Evolutionary conservation across 2,113 vertebrate genomes (phyloP).

Genomic region (Ginglymostoma cirratum): DNA sequence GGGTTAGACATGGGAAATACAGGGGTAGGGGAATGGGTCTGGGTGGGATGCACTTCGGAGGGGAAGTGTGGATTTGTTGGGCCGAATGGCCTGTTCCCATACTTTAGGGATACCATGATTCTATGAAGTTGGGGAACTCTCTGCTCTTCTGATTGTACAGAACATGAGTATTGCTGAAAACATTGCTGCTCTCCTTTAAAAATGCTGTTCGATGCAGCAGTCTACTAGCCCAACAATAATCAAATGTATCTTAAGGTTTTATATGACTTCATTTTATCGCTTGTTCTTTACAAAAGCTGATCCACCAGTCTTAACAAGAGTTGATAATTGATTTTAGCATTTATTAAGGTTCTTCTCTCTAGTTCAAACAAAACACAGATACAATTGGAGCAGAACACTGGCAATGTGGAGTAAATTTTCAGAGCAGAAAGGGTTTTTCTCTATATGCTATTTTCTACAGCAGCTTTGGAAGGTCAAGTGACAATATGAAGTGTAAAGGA

Average conservation of each 20-base stretch:
- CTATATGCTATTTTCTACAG: neutral
- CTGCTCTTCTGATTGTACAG: too few species aligned
- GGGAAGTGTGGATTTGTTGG: too few species aligned
- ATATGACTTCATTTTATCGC: too few species aligned
- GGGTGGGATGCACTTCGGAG: too few species aligned
- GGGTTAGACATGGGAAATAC: too few species aligned
- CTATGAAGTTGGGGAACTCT: too few species aligned
- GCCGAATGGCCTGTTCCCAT: too few species aligned
- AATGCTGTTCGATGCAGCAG: neutral
- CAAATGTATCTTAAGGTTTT: neutral
- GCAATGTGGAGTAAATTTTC: neutral
- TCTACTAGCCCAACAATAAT: neutral
- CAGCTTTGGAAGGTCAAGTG: slow-evolving; percentile 17
- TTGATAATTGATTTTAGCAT: neutral
- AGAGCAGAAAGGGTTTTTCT: neutral
- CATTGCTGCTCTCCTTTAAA: neutral
- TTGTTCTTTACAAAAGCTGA: neutral
- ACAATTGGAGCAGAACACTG: neutral
- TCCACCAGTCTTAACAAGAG: neutral
- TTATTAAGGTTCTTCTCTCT: neutral
- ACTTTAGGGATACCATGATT: too few species aligned
- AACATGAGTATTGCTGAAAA: too few species aligned
- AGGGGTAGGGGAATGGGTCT: too few species aligned
- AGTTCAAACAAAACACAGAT: neutral
- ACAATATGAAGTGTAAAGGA: neutral